phyloP scores from a whole-genome alignment of 92 coral and sea anemone genomes.

The Siderastrea radians region DNA sequence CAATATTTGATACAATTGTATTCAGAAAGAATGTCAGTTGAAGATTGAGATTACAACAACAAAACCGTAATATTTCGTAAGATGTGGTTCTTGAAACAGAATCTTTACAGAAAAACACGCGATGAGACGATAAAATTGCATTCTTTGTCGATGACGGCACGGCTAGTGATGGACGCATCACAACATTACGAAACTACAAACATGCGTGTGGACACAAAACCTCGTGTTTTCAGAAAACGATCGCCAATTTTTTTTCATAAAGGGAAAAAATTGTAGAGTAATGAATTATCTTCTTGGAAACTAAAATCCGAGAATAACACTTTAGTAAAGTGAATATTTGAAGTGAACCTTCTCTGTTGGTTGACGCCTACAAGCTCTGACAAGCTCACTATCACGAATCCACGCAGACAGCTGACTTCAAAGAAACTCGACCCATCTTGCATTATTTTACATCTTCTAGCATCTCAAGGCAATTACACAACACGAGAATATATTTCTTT shows the following conservation, averaged over 20 bases:
- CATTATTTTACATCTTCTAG: background rate
- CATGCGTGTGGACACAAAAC: background rate
- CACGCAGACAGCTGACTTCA: constrained; percentile 27
- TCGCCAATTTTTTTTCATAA: background rate
- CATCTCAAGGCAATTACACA: background rate
- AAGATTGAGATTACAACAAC: too few species aligned
- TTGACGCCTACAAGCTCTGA: constrained; percentile 46
- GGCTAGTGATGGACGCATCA: constrained; percentile 19
- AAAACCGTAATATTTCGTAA: background rate
- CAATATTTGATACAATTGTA: too few species aligned
- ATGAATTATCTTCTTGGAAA: background rate
- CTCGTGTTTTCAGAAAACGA: background rate
- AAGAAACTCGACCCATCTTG: constrained; percentile 21
- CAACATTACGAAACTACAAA: constrained; percentile 52
- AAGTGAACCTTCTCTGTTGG: constrained; percentile 1
- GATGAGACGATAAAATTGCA: constrained; percentile 2
- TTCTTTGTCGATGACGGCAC: constrained; percentile 39
- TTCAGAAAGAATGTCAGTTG: too few species aligned
- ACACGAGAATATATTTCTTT: background rate
- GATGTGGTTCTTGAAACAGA: background rate
- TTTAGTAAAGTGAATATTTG: too few species aligned
- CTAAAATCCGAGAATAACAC: background rate
- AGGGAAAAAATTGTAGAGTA: background rate
- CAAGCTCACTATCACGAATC: background rate
- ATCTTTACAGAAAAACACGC: background rate